Evolutionary conservation across 2,797 vertebrate genomes (phyloP).

Genomic region (Meriones psammophilus): DNA sequence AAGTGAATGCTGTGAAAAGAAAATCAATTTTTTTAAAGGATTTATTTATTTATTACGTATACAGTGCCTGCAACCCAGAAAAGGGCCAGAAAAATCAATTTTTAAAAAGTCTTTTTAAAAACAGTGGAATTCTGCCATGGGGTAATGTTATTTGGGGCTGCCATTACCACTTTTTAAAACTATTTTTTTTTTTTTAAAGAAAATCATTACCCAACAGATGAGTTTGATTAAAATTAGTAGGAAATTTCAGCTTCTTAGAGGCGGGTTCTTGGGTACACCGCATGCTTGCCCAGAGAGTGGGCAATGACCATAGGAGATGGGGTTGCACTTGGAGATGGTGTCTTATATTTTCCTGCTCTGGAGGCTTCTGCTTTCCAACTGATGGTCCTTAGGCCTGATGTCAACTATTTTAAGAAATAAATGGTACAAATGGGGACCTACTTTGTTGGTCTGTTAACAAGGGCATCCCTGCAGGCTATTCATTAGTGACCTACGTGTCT

Average conservation of each 20-base stretch:
- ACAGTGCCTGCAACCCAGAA: too few species aligned
- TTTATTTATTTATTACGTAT: too few species aligned
- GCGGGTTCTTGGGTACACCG: neutral
- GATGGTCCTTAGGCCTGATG: neutral
- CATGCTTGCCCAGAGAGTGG: neutral
- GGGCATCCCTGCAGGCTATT: neutral
- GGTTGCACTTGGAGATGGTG: neutral
- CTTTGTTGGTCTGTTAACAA: conserved; percentile 9
- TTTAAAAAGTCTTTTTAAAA: neutral
- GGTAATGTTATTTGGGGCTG: neutral
- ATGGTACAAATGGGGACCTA: neutral
- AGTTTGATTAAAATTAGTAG: conserved; percentile 26
- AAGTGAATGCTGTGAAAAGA: neutral
- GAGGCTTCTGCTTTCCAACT: neutral
- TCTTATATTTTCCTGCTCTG: conserved; percentile 25
- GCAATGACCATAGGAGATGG: neutral
- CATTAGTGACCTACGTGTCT: neutral
- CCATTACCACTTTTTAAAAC: neutral
- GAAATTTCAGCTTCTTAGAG: conserved; percentile 43
- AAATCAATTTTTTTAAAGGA: neutral
- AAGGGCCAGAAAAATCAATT: neutral
- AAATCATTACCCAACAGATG: neutral
- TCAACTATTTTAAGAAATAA: neutral
- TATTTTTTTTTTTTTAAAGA: neutral
- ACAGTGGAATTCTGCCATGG: neutral